Conservation (phyloP, 2,888 invertebrate species). For the Coecobrya sp. region DNA sequence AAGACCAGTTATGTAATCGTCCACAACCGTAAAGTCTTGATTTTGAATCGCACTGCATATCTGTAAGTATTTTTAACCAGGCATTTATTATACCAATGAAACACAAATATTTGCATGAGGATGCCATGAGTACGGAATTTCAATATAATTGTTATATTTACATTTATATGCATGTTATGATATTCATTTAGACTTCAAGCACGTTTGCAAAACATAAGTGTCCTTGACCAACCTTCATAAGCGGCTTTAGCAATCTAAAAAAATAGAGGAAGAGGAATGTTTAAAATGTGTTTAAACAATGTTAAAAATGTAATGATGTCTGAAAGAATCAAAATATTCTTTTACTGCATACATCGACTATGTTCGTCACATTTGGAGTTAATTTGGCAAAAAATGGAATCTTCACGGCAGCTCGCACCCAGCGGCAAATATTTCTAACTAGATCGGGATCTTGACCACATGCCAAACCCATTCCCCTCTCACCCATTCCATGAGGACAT, state of each 20-base stretch:
- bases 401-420: slow-evolving; percentile 95
- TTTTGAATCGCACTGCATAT: slow-evolving; percentile 99
- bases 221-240: slow-evolving; percentile 90
- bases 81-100: too few relatives aligned
- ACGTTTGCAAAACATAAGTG: too few relatives aligned
- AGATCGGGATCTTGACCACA: slow-evolving; percentile 98
- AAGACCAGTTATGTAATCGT: slow-evolving; percentile 97
- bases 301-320: neutral
- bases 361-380: slow-evolving; percentile 99
- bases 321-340: neutral
- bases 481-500: slow-evolving; percentile 99
- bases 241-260: slow-evolving; percentile 95
- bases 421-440: slow-evolving; percentile 95
- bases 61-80: slow-evolving; percentile 89
- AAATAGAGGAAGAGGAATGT: neutral
- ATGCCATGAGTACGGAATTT: too few relatives aligned
- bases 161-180: too few relatives aligned
- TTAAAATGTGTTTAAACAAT: neutral
- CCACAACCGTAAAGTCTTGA: slow-evolving; percentile 98
- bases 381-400: slow-evolving; percentile 99
- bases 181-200: too few relatives aligned
- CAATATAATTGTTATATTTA: too few relatives aligned
- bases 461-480: slow-evolving; percentile 99
- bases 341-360: slow-evolving; percentile 89
- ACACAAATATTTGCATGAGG: too few relatives aligned